Conservation (phyloP, 2,888 invertebrate genomes). For the Pristionchus arcanus region DNA sequence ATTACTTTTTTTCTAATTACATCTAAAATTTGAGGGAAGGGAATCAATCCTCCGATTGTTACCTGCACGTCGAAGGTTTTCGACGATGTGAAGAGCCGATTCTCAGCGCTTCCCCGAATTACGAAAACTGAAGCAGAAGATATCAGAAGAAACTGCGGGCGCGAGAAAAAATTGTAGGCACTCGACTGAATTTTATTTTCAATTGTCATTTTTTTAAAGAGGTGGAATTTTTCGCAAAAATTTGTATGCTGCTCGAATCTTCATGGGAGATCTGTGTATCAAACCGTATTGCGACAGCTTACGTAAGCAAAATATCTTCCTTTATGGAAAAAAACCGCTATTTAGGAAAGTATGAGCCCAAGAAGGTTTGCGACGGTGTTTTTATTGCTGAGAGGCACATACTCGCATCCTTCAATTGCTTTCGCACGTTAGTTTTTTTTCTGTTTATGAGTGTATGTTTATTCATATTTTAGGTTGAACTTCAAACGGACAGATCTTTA, state of each 20-base stretch:
- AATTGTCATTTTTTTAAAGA: not conserved
- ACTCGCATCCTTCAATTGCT: not conserved
- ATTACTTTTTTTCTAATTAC: not conserved
- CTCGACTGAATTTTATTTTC: not conserved
- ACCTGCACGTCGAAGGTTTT: not conserved
- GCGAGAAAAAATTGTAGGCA: no score
- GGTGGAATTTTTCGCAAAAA: not conserved
- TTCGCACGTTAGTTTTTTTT: not conserved
- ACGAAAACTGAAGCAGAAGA: not conserved
- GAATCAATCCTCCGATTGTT: not conserved
- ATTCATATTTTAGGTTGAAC: not conserved
- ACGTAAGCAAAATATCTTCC: no score
- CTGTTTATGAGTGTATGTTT: not conserved
- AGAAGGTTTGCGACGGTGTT: not conserved
- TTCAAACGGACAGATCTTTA: not conserved
- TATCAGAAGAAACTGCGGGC: not conserved
- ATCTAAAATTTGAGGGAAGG: not conserved
- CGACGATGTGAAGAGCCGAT: not conserved
- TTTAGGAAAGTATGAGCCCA: not conserved
- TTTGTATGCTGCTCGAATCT: not conserved
- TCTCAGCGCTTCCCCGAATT: not conserved
- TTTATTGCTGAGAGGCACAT: not conserved
- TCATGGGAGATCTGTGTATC: no score
- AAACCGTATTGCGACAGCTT: no score
- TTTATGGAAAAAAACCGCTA: not conserved